Conservation (phyloP, 2,888 invertebrate genomes). For the Ophion obscuratus region DNA sequence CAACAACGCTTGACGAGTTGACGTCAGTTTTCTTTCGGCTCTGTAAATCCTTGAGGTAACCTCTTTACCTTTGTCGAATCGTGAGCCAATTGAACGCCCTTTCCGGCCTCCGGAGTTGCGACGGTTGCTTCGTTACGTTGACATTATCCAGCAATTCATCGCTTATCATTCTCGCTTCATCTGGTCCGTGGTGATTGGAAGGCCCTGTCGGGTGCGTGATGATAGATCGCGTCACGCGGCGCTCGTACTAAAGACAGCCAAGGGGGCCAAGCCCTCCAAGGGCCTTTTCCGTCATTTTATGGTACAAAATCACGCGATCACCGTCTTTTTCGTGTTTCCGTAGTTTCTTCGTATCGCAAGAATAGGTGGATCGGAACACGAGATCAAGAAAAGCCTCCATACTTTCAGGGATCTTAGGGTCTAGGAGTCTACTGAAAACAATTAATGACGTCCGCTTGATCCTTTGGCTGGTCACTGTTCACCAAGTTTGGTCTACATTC, state of each 20-base stretch:
- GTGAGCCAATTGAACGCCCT: no score
- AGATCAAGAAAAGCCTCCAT: neutral
- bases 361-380: conserved; percentile 11
- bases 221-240: neutral
- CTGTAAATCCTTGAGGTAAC: neutral
- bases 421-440: neutral
- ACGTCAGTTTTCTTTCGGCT: neutral
- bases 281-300: conserved; percentile 11
- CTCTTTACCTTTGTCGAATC: no score
- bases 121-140: neutral
- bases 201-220: neutral
- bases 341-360: neutral
- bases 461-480: neutral
- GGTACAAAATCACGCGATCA: conserved; percentile 17
- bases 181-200: neutral
- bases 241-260: neutral
- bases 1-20: neutral
- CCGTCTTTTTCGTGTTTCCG: conserved; percentile 11
- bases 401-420: neutral
- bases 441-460: neutral
- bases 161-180: neutral
- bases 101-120: neutral
- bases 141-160: neutral
- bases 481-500: neutral
- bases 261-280: conserved; percentile 5